Evolutionary conservation across 30 jellyfish, hydroid and myxozoan species (phyloP), one percentile per base, ranked within the genome.

Genomic region (Clytia hemisphaerica): DNA sequence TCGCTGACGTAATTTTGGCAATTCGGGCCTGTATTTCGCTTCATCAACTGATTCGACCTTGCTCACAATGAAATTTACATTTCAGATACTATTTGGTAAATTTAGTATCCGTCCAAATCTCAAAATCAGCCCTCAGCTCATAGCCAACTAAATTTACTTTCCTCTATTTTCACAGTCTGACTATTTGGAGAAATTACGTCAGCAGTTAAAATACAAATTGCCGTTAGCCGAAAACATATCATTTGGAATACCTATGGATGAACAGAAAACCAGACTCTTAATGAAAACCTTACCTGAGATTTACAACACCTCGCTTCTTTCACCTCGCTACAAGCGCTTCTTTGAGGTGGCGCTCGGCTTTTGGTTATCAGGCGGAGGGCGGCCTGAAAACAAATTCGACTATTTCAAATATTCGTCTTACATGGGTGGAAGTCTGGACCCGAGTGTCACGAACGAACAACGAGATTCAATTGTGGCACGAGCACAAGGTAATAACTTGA

Each of bases 271-370:
- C 14, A 62, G 35, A 36, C 31, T 73, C 0, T 33, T 88, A n/a
- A 88, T 88, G 94, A 45, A 70, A 44, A 76, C 97, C 36, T 46
- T 45, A 51, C 97, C 97, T 22, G 12, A 33, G 5, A 68, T 88
- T 1, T 88, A 88, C 80, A 79, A 79, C 73, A 93, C 47, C 37
- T 71, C 94, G 22, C 3, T 46, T 67, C 38, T 88, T 5, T 58
- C 89, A 1, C 34, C n/a, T 4, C 94, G 69, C 1, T 88, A 88
- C 42, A 44, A 58, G 25, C 83, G 77, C 46, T 88, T 53, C 78
- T 88, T 88, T 69, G 97, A 88, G 50, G 77, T 78, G 34, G 97
- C 95, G 6, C 83, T 80, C n/a, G 97, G 97, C 7, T 88, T 63
- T 53, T 88, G 97, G 97, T 73, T 88, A 16, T 77, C 94, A 32